These are phyloP conservation scores for Pygocentrus nattereri DNA, from an alignment of 2,797 vertebrate genomes.

Conservation along the genomic window DNA sequence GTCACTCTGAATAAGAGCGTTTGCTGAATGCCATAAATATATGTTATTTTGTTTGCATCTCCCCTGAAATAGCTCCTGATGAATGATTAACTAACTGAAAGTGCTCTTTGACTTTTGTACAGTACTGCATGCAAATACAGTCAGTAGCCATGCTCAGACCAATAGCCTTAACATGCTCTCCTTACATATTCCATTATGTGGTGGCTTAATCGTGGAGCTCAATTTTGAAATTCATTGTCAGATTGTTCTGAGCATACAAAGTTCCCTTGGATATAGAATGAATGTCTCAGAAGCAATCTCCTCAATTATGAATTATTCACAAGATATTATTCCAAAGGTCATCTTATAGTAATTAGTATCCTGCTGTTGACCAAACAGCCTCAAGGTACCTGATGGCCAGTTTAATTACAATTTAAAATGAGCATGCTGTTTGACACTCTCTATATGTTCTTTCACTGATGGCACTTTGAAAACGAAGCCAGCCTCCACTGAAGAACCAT, in stretches of 20 bases:
- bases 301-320: slow-evolving; percentile 88
- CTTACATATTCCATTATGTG: slow-evolving; percentile 35
- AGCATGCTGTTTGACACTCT: slow-evolving; percentile 83
- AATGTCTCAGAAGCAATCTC: slow-evolving; percentile 82
- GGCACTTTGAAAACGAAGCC: slow-evolving; percentile 80
- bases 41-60: no score
- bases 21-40: no score
- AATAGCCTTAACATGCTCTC: neutral
- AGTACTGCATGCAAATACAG: neutral
- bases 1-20: no score
- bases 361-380: slow-evolving; percentile 89
- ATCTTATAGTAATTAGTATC: slow-evolving; percentile 89
- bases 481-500: slow-evolving; percentile 71
- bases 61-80: no score
- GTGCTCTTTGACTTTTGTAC: neutral
- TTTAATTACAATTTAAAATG: slow-evolving; percentile 90
- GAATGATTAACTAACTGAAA: no score
- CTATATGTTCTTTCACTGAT: slow-evolving; percentile 82
- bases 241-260: slow-evolving; percentile 54
- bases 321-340: slow-evolving; percentile 89
- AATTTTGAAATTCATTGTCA: slow-evolving; percentile 48
- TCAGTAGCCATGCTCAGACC: neutral
- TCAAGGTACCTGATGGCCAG: slow-evolving; percentile 86
- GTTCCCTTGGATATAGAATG: slow-evolving; percentile 61
- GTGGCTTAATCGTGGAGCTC: neutral